Evolutionary conservation across 2,888 invertebrate genomes (phyloP).

Genomic region (Torymus aiolomorphi): DNA sequence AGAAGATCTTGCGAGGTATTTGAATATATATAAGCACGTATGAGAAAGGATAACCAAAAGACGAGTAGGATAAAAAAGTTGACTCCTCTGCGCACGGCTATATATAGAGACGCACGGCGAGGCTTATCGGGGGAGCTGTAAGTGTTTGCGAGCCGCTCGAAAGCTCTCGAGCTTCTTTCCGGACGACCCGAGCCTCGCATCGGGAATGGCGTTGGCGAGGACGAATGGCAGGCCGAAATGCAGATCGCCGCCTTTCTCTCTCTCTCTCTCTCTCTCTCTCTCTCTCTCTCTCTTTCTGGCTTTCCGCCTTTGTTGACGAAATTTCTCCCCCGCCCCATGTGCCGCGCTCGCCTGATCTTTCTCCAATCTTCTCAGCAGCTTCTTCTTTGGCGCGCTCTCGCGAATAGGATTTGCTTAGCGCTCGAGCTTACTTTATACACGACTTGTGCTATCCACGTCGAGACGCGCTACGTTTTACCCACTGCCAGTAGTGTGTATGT

Average conservation of each 20-base stretch:
- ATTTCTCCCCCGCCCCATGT: constrained; percentile 49
- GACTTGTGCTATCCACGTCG: too few species aligned
- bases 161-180: constrained; percentile 71
- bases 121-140: constrained; percentile 61
- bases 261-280: constrained; percentile 59
- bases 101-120: constrained; percentile 7
- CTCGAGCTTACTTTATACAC: constrained; percentile 63
- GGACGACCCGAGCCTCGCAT: constrained; percentile 47
- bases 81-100: too few species aligned
- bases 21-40: too few species aligned
- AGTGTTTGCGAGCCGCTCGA: constrained; percentile 75
- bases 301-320: not conserved
- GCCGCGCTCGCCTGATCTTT: not conserved
- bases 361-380: constrained; percentile 26
- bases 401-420: constrained; percentile 64
- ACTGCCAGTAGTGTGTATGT: too few species aligned
- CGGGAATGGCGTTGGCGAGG: constrained; percentile 58
- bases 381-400: not conserved
- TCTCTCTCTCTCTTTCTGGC: constrained; percentile 61
- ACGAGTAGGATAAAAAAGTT: not conserved
- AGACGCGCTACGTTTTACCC: too few species aligned
- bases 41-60: not conserved
- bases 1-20: too few species aligned
- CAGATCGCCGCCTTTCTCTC: constrained; percentile 71
- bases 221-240: constrained; percentile 75